Evolutionary conservation across 2,888 invertebrate genomes (phyloP), one percentile per base, ranked within the genome.

Genomic region (Ormyrus thymus): DNA sequence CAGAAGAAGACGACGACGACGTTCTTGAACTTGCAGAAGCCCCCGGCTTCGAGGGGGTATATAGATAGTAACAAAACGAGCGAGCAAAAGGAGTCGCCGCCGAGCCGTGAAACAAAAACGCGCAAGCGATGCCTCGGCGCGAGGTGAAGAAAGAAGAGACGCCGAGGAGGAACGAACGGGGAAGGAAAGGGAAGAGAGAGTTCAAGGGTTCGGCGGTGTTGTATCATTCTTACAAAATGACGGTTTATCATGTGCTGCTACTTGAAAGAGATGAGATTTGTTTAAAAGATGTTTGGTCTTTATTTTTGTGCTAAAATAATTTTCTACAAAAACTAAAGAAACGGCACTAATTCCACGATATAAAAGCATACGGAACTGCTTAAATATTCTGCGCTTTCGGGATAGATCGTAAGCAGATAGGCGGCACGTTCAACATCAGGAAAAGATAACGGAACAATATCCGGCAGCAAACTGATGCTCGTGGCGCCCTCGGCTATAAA

Each of bases 1-100:
- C 50, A 15, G 61, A 8, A 56, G 53, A 51, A 56, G 66, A 43
- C 53, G 72, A 50, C 43, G 48, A 53, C 64, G 13, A 75, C 64
- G 76, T 70, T 76, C 76, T 76, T 76, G 76, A 76, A 76, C 64
- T 76, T 76, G 76, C 55, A 62, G 58, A 74, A 66, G 66, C 66
- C 74, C 66, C 74, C 51, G 6, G 74, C 13, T 13, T 45, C n/a
- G 48, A n/a, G 11, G 10, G n/a, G 15, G n/a, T n/a, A 48, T 64
- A 73, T 61, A 73, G 61, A 72, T 64, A 73, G 73, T 73, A 73
- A 73, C 73, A 64, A 73, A 64, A 73, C 64, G 62, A 73, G 51
- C 64, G 53, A 53, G 71, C 71, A 51, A 70, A 56, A 56, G 64
- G 65, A 65, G 65, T 43, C 7, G 43, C 50, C 55, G 71, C 55